Percentiles rank a stretch among this genome's conserved stretches.
These are phyloP conservation scores for Gadus chalcogrammus DNA, from an alignment of 2,113 vertebrate species.

Conservation along the genomic window DNA sequence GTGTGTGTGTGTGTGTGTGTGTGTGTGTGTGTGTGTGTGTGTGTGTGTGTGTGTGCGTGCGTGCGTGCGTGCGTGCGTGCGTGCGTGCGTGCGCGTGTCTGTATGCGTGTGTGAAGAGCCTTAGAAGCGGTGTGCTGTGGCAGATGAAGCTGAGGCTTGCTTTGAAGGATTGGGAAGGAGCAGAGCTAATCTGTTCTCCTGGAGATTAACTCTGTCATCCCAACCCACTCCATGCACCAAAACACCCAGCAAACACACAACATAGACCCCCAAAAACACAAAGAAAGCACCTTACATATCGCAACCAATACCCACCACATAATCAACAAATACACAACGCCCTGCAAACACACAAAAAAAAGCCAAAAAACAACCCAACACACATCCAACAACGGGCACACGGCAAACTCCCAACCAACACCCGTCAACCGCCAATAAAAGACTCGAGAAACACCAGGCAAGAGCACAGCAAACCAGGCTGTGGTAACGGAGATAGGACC, in stretches of 20 bases:
- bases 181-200: slow-evolving; percentile 61
- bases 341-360: too few relatives aligned
- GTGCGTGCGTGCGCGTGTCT: slow-evolving; percentile 4
- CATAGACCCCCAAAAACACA: too few relatives aligned
- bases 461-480: too few relatives aligned
- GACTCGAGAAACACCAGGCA: too few relatives aligned
- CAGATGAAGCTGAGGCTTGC: slow-evolving; percentile 42
- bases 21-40: slow-evolving; percentile 7
- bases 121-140: slow-evolving; percentile 24
- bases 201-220: slow-evolving; percentile 67
- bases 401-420: too few relatives aligned
- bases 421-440: too few relatives aligned
- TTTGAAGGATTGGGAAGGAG: slow-evolving; percentile 59
- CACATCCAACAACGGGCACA: too few relatives aligned
- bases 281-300: too few relatives aligned
- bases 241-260: slow-evolving; percentile 54
- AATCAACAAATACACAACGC: neutral
- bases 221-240: slow-evolving; percentile 45
- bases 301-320: neutral
- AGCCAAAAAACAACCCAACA: too few relatives aligned
- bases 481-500: too few relatives aligned
- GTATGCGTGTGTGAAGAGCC: slow-evolving; percentile 8
- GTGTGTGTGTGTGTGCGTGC: neutral
- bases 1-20: neutral
- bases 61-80: slow-evolving; percentile 2